Evolutionary conservation across 2,113 vertebrate species (phyloP).

Genomic region (Hucho hucho): DNA sequence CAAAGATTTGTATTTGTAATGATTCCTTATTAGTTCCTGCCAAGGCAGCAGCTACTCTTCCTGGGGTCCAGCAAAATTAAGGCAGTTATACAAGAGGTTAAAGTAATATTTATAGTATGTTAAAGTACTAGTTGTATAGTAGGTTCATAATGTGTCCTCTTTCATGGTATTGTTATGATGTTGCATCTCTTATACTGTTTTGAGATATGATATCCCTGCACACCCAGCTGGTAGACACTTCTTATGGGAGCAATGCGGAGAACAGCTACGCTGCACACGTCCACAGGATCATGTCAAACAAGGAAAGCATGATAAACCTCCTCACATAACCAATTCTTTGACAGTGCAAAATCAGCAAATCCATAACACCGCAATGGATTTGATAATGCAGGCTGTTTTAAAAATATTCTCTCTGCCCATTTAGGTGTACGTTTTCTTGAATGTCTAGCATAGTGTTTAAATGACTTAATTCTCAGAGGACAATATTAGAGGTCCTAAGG

Average conservation of each 20-base stretch:
- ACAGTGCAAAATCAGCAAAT: neutral
- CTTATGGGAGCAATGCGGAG: neutral
- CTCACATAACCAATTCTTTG: neutral
- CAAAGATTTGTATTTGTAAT: too few species aligned
- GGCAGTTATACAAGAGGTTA: too few species aligned
- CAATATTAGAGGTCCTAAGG: conserved; percentile 45
- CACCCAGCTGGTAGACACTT: conserved; percentile 2
- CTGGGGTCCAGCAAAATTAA: too few species aligned
- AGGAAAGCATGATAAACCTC: neutral
- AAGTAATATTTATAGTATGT: too few species aligned
- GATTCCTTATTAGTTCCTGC: too few species aligned
- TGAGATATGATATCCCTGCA: neutral
- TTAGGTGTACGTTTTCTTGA: neutral
- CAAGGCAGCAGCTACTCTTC: too few species aligned
- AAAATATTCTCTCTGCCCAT: neutral
- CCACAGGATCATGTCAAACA: neutral
- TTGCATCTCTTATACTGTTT: neutral
- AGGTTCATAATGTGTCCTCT: neutral
- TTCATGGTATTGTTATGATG: neutral
- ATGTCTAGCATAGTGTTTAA: conserved; percentile 7
- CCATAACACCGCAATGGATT: too few species aligned
- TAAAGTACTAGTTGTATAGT: too few species aligned
- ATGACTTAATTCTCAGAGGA: conserved; percentile 35
- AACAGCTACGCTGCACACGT: neutral
- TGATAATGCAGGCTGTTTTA: neutral